A percentile compares a stretch with the other conserved stretches of the same genome.
These are phyloP conservation scores for Dromaius novaehollandiae DNA, from an alignment of 2,113 vertebrate genomes.

Conservation along the genomic window DNA sequence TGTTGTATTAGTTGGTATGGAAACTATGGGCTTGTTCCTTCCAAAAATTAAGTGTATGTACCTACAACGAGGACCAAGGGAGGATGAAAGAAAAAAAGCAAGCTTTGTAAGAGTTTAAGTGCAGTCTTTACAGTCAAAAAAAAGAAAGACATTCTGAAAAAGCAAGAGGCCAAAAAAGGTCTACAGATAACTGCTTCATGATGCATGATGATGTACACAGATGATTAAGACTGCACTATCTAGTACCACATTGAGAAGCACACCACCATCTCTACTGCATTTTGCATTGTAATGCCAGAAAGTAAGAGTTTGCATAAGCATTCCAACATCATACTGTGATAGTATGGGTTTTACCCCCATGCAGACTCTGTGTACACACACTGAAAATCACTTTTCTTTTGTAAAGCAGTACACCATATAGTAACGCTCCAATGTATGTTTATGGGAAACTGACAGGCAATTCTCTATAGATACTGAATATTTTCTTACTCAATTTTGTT, in stretches of 20 bases:
- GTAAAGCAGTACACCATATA: not conserved
- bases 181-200: not conserved
- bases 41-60: not conserved
- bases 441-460: not conserved
- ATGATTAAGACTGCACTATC: not conserved
- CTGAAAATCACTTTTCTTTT: slow-evolving; percentile 1
- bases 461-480: not conserved
- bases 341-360: slow-evolving; percentile 8
- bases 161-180: not conserved
- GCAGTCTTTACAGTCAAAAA: not conserved
- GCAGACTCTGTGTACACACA: slow-evolving; percentile 15
- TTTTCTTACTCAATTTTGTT: not conserved
- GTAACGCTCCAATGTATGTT: not conserved
- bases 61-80: not conserved
- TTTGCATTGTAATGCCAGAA: not conserved
- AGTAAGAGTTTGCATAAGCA: slow-evolving; percentile 9
- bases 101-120: slow-evolving; percentile 40
- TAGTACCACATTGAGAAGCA: not conserved
- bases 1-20: not conserved
- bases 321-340: not conserved
- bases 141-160: not conserved
- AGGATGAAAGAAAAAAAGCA: not conserved
- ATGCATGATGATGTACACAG: not conserved
- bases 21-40: not conserved
- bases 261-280: not conserved